Evolutionary conservation across 2,113 vertebrate genomes (phyloP).

Genomic region (Scatophagus argus): DNA sequence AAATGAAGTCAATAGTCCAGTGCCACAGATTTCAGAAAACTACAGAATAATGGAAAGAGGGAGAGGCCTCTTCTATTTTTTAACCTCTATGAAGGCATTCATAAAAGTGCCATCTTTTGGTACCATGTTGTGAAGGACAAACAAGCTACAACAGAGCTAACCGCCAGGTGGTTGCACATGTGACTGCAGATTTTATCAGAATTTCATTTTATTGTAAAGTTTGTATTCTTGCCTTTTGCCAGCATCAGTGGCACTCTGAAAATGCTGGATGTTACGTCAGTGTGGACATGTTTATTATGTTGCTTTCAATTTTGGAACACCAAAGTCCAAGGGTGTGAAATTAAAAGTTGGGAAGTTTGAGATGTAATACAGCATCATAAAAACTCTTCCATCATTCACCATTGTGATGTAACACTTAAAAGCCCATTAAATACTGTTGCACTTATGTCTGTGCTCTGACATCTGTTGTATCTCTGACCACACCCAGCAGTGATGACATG

Average conservation of each 20-base stretch:
- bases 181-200: too few relatives aligned
- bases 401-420: constrained; percentile 7
- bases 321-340: background rate
- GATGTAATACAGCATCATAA: constrained; percentile 10
- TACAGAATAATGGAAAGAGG: background rate
- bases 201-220: constrained; percentile 28
- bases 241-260: background rate
- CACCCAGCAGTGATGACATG: background rate
- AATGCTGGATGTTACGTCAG: background rate
- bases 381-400: background rate
- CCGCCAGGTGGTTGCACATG: too few relatives aligned
- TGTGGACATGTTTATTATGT: background rate
- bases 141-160: too few relatives aligned
- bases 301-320: background rate
- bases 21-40: background rate
- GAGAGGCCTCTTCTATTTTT: background rate
- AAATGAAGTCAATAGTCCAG: background rate
- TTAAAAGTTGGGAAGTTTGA: background rate
- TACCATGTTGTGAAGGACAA: background rate
- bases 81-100: background rate
- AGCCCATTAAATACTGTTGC: constrained; percentile 8
- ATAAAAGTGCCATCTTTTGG: background rate
- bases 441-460: background rate
- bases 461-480: background rate
- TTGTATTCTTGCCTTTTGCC: constrained; percentile 22